These are phyloP conservation scores for Clarias laeviceps DNA, from an alignment of 2,797 vertebrate genomes.

Conservation along the genomic window DNA sequence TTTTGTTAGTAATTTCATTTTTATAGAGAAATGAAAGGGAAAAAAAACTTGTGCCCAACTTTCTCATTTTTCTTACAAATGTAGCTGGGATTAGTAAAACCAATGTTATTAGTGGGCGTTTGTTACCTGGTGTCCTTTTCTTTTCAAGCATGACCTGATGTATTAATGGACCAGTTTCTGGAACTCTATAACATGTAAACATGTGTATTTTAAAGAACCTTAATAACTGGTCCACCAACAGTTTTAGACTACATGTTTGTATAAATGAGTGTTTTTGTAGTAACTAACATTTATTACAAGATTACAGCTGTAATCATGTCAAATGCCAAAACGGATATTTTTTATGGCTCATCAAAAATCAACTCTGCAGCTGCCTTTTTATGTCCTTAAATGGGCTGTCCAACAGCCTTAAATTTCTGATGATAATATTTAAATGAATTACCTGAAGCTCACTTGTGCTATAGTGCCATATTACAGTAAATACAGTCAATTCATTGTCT, in stretches of 20 bases:
- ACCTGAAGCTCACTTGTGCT: not conserved
- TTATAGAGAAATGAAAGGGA: slow-evolving; percentile 32
- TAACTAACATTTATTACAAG: slow-evolving; percentile 51
- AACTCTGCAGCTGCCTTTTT: not conserved
- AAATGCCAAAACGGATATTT: slow-evolving; percentile 25
- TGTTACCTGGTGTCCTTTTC: slow-evolving; percentile 42
- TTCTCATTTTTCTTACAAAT: slow-evolving; percentile 25
- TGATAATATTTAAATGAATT: not conserved
- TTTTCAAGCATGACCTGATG: slow-evolving; percentile 45
- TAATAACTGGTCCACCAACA: slow-evolving; percentile 33
- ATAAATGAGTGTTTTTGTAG: slow-evolving; percentile 49
- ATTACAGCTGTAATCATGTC: slow-evolving; percentile 16
- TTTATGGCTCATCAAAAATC: slow-evolving; percentile 22
- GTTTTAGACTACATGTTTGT: slow-evolving; percentile 44
- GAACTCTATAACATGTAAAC: slow-evolving; percentile 37
- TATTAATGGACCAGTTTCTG: slow-evolving; percentile 32
- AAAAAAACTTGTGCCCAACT: not conserved
- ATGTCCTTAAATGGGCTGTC: not conserved
- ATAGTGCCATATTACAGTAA: not conserved
- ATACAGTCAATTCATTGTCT: not conserved
- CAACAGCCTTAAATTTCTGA: not conserved
- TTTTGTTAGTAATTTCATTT: slow-evolving; percentile 39
- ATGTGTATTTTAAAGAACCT: slow-evolving; percentile 42
- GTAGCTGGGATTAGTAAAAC: slow-evolving; percentile 14
- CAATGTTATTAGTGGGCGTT: slow-evolving; percentile 28